These are phyloP conservation scores for Pyxicephalus adspersus DNA, from an alignment of 2,113 vertebrate genomes.

Conservation along the genomic window DNA sequence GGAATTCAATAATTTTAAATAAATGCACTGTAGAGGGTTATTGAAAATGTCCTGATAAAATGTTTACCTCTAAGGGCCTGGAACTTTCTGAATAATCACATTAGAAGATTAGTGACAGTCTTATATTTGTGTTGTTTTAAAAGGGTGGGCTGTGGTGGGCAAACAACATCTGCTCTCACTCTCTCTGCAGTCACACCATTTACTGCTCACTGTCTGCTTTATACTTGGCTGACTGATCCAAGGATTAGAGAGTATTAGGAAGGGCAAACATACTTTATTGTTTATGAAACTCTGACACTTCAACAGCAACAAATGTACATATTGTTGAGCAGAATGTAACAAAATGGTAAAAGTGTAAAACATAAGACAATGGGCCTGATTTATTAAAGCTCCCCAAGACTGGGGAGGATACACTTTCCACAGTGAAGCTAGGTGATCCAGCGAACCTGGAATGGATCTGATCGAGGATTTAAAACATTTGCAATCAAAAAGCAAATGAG, in stretches of 20 bases:
- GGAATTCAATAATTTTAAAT: neutral
- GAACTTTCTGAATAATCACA: slow-evolving; percentile 53
- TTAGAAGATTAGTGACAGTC: slow-evolving; percentile 46
- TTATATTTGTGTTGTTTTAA: slow-evolving; percentile 46
- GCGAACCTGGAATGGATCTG: too few relatives aligned
- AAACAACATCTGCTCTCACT: slow-evolving; percentile 56
- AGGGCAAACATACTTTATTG: slow-evolving; percentile 46
- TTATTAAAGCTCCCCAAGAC: too few relatives aligned
- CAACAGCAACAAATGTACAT: neutral
- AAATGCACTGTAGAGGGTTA: neutral
- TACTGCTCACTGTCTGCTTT: slow-evolving; percentile 46
- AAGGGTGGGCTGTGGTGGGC: slow-evolving; percentile 40
- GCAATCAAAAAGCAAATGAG: too few relatives aligned
- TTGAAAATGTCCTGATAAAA: neutral
- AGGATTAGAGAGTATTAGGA: slow-evolving; percentile 52
- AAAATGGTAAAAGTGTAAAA: too few relatives aligned
- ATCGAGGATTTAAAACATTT: too few relatives aligned
- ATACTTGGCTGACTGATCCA: slow-evolving; percentile 53
- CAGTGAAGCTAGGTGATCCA: too few relatives aligned
- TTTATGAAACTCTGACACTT: slow-evolving; percentile 38
- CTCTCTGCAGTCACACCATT: slow-evolving; percentile 48
- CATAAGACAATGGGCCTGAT: too few relatives aligned
- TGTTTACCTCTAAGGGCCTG: slow-evolving; percentile 17
- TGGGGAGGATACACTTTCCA: too few relatives aligned
- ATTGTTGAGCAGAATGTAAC: too few relatives aligned